A percentile compares a stretch with the other conserved stretches of the same genome.
These are phyloP conservation scores for Nemurella pictetii DNA, from an alignment of 2,888 invertebrate species.

Conservation along the genomic window DNA sequence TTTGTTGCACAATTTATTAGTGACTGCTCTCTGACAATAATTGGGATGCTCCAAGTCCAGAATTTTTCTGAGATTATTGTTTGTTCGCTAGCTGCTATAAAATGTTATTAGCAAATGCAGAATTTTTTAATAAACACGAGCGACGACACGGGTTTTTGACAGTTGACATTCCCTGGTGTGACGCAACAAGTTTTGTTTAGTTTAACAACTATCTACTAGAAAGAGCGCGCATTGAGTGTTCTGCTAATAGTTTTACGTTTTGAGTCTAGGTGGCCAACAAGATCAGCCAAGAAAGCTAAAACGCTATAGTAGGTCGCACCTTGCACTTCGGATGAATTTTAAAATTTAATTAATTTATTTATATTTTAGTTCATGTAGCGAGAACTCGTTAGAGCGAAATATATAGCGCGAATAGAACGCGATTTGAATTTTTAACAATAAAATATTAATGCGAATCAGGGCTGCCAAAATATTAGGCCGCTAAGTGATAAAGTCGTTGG, in stretches of 20 bases:
- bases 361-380: not conserved
- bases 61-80: too few species aligned
- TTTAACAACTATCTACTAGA: not conserved
- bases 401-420: not conserved
- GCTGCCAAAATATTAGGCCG: not conserved
- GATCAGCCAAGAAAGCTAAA: not conserved
- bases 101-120: too few species aligned
- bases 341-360: too few species aligned
- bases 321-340: too few species aligned
- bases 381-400: too few species aligned
- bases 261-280: too few species aligned
- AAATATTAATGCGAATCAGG: not conserved
- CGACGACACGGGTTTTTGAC: too few species aligned
- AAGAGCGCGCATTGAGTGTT: not conserved
- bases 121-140: too few species aligned
- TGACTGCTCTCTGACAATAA: too few species aligned
- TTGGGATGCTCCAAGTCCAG: too few species aligned
- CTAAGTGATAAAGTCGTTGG: not conserved
- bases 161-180: not conserved
- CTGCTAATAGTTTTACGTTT: too few species aligned
- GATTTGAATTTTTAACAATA: not conserved
- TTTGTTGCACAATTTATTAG: not conserved
- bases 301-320: not conserved
- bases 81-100: too few species aligned
- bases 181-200: not conserved